Evolutionary conservation across 2,113 vertebrate genomes (phyloP).

Genomic region (Malurus cyaneus): DNA sequence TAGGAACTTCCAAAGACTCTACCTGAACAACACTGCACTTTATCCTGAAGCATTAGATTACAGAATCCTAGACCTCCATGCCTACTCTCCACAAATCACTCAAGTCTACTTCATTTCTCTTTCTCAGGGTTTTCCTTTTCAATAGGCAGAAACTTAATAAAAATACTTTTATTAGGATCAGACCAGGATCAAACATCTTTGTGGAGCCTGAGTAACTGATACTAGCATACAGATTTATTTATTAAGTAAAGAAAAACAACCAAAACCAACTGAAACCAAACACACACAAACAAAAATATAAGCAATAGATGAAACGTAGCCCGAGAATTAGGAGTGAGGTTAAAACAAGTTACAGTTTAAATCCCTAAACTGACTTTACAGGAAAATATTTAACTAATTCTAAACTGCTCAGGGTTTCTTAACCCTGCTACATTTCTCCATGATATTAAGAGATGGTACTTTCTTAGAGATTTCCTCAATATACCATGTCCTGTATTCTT

Average conservation of each 20-base stretch:
- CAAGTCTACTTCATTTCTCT: not conserved
- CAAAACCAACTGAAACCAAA: not conserved
- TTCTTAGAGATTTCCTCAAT: not conserved
- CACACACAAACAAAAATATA: not conserved
- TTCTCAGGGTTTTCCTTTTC: not conserved
- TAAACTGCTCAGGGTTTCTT: not conserved
- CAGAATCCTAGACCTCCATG: not conserved
- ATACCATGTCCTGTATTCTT: not conserved
- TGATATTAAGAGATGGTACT: not conserved
- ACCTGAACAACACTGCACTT: not conserved
- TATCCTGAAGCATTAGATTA: not conserved
- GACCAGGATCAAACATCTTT: not conserved
- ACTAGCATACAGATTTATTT: not conserved
- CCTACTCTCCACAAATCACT: not conserved
- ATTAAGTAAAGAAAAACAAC: not conserved
- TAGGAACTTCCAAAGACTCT: not conserved
- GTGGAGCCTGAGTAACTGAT: not conserved
- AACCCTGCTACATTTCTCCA: not conserved
- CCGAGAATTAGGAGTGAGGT: not conserved
- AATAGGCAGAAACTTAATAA: not conserved
- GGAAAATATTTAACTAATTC: not conserved
- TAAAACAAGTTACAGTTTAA: conserved; percentile 30
- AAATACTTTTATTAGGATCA: not conserved
- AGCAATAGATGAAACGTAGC: not conserved
- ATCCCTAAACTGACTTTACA: not conserved